Base-by-base conservation (phyloP, 2,888 invertebrate genomes). In the Marasmarcha lunaedactyla region DNA sequence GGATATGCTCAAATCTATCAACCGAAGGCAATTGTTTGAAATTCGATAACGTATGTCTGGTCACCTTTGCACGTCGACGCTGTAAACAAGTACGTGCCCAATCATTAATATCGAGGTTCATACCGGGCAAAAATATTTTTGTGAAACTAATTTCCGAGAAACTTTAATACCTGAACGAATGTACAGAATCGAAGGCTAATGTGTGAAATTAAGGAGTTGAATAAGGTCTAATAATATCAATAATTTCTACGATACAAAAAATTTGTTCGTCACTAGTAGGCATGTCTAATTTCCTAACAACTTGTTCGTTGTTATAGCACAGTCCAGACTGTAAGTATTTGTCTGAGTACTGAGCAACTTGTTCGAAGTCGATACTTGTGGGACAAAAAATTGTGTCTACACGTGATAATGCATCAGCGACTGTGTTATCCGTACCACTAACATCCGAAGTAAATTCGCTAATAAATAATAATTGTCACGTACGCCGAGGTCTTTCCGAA, bases 1-100 rank as follows among this genome's bases (percentile, higher is more conserved):
- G 20, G 20, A 7, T 20, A 7, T 20, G 7, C 7, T 20, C 3
- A 7, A 20, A 20, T 20, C 20, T 20, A 20, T 20, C 20, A 20
- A 14, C 33, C 12, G 33, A 11, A 14, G 33, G 33, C 12, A 33
- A 33, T 14, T 33, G 36, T 1, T 50, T 50, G 2, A 55, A 38
- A n/a, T 6, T 30, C n/a, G 20, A 37, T 37, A 11, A 35, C 14
- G 35, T 36, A 36, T 20, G 30, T 36, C 1, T 36, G 15, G 7
- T 35, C 10, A 3, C 27, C 14, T 33, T 33, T 13, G 33, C 33
- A 33, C 33, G 33, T 33, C 12, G 33, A 40, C 3, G 38, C 35
- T 13, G 30, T 11, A 13, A 33, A 33, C 33, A 33, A 11, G 33
- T 14, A 11, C 14, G 12, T 13, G 42, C 12, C 43, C 44, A 44